Base-by-base conservation (phyloP, 2,797 vertebrate species). In the Halcyon smyrnensis region DNA sequence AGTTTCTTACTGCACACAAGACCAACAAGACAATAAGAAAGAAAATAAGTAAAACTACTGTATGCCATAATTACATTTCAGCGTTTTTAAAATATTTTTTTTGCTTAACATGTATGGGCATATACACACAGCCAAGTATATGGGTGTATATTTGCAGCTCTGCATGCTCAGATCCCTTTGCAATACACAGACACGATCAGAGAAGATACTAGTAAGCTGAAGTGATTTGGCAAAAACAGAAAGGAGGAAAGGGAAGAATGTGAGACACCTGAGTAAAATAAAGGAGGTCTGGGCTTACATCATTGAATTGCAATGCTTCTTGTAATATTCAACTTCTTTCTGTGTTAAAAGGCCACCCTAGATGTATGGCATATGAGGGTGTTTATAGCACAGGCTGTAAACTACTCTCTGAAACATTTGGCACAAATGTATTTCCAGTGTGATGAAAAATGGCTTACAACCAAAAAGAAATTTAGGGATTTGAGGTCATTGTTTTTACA, bases 361-460 rank as follows among this genome's bases (percentile, higher is more conserved):
- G 69, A 86, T 79, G 82, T 81, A 41, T 28, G 86, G 59, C 43
- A 50, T 62, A 63, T 30, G 59, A 70, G n/a, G 24, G 87, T 82
- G 87, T 89, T 96, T 95, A 95, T 57, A 92, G 91, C 30, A 81
- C 54, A 78, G 69, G 60, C 89, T 89, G 73, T 91, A 92, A 96
- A 92, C 83, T 89, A 53, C 37, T 88, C n/a, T 86, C 57, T 69
- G 57, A 95, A 95, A 89, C n/a, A 91, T 75, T 90, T 92, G 82
- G 87, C 79, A 75, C 43, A 84, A 78, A 84, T 37, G 10, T 45
- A 69, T 79, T 87, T 95, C 54, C 56, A 90, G 88, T 90, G 48
- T 90, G 48, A 91, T 53, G 54, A 86, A 93, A 96, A 84, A 86
- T 77, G 54, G 54, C 59, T 86, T 82, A 36, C 20, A 81, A 90